Evolutionary conservation across 2,113 vertebrate species (phyloP), one percentile per base, ranked within the genome.

Genomic region (Odontesthes bonariensis): DNA sequence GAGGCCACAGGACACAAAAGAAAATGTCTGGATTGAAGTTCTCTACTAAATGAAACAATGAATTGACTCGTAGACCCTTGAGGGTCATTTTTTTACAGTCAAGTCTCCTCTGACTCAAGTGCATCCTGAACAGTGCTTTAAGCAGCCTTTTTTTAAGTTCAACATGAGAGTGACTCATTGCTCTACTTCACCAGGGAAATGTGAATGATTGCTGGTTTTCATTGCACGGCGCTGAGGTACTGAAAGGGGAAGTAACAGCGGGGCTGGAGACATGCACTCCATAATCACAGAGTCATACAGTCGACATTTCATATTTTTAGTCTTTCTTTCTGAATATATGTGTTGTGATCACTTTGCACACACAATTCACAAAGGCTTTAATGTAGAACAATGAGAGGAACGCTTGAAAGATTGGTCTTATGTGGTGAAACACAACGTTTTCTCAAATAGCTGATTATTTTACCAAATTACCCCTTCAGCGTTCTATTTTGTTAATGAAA

Each of bases 131-230:
- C 54, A 63, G 27, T 46, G 20, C 23, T 46, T 64, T 64, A 6
- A 8, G 46, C 2, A 0, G 23, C 19, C 42, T 75, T 74, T 73
- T n/a, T 46, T 71, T 78, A 67, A 73, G 53, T 51, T 69, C 57
- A 62, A 55, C 69, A 66, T 40, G 53, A 17, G 59, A 55, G 59
- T 90, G 84, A 90, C 61, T 90, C 86, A 89, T 35, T 47, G 77
- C 35, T 17, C 54, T 22, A n/a, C 47, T 51, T 77, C 70, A 68
- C 33, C 51, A 38, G 13, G 35, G 60, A 72, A 56, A 75, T n/a
- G 61, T 70, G 55, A 72, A 60, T 73, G 73, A 82, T 70, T 86
- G 59, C 51, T 69, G 57, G 44, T 73, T 75, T 75, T 72, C 72
- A 56, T 47, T 69, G 49, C 58, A 10, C 0, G 0, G 42, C 3